Evolutionary conservation across 2,888 invertebrate species (phyloP).

Genomic region (Lasius fuliginosus): DNA sequence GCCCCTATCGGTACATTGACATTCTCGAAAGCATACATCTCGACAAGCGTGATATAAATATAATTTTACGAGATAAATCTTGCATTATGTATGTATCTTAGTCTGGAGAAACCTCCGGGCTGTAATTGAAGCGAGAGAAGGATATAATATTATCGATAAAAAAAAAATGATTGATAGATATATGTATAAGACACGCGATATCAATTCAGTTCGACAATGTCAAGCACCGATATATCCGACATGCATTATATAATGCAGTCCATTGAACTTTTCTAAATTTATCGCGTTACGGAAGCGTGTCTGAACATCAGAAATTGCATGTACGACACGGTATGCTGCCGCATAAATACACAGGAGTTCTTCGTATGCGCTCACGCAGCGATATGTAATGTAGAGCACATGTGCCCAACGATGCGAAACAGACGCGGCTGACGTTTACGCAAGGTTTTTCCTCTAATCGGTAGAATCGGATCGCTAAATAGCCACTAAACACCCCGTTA

Average conservation of each 20-base stretch:
- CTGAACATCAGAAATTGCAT: not conserved
- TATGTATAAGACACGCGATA: not conserved
- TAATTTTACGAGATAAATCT: conserved; percentile 39
- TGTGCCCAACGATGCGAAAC: conserved; percentile 73
- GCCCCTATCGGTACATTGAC: conserved; percentile 15
- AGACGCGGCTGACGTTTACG: conserved; percentile 77
- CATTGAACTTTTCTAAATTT: conserved; percentile 27
- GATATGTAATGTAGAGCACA: conserved; percentile 55
- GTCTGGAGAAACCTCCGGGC: not conserved
- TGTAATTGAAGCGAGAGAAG: not conserved
- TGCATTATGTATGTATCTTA: not conserved
- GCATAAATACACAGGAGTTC: not conserved
- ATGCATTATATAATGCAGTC: not conserved
- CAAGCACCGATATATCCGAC: not conserved
- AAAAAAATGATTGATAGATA: conserved; percentile 1
- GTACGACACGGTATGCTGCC: conserved; percentile 24
- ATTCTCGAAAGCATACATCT: conserved; percentile 34
- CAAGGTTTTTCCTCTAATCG: conserved; percentile 82
- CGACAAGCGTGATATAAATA: conserved; percentile 36
- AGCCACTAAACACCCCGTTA: conserved; percentile 79
- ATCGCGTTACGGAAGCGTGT: not conserved
- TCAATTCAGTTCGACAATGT: conserved; percentile 14
- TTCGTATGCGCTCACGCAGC: not conserved
- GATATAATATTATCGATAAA: not conserved
- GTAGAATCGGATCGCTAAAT: conserved; percentile 80